Evolutionary conservation across 2,797 vertebrate species (phyloP).

Genomic region (Pogoniulus pusillus): DNA sequence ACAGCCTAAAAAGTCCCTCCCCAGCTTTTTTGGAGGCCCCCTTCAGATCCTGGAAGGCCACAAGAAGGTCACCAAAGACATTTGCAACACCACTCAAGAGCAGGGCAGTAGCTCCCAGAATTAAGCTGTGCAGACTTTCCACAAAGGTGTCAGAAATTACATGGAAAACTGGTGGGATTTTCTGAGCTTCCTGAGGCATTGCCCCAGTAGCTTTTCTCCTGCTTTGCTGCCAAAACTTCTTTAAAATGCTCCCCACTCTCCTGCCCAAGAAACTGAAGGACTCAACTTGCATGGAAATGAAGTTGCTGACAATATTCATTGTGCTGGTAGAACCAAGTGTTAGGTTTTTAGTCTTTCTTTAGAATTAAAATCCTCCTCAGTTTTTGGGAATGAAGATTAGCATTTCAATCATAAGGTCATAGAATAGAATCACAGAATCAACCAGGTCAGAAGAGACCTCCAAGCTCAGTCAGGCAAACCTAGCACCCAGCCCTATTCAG

Average conservation of each 20-base stretch:
- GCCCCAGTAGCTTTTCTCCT: background rate
- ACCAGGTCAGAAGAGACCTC: too few relatives aligned
- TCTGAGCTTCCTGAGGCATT: background rate
- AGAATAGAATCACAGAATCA: too few relatives aligned
- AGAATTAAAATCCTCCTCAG: background rate
- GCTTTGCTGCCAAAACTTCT: background rate
- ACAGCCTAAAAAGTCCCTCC: too few relatives aligned
- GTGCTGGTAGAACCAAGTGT: background rate
- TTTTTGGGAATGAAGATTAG: background rate
- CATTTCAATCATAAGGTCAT: too few relatives aligned
- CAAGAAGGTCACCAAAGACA: too few relatives aligned
- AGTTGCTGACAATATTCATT: background rate
- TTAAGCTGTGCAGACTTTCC: slow-evolving; percentile 6
- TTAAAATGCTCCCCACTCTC: background rate
- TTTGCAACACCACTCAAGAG: background rate
- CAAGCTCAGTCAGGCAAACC: too few relatives aligned
- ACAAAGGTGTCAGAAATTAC: slow-evolving; percentile 24
- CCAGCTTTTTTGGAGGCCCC: too few relatives aligned
- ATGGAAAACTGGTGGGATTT: slow-evolving; percentile 32
- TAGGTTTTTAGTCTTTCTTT: background rate
- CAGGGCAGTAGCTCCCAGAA: background rate
- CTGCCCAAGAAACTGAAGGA: background rate
- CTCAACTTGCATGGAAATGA: background rate
- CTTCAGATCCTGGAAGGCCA: too few relatives aligned
- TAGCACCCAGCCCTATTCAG: too few relatives aligned